Percentiles rank a stretch among this genome's conserved stretches.
These are phyloP conservation scores for Hippocampus abdominalis DNA, from an alignment of 2,113 vertebrate species.

Conservation along the genomic window DNA sequence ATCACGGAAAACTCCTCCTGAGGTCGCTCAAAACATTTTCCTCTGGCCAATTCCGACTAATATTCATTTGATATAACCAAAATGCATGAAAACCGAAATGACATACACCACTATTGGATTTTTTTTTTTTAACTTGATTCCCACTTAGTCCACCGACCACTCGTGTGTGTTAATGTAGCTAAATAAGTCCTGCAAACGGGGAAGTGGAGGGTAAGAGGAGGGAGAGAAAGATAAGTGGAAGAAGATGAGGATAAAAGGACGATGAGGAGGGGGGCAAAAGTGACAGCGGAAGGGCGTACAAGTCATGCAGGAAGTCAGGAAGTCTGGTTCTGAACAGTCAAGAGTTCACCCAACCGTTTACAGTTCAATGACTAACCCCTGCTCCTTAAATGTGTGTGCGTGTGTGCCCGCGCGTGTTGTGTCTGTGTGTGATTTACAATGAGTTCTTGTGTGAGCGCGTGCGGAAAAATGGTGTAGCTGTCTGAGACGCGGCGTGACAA, in stretches of 20 bases:
- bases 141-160: not conserved
- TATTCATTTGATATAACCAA: not conserved
- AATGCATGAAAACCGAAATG: not conserved
- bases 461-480: slow-evolving; percentile 5
- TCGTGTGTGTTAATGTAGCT: not conserved
- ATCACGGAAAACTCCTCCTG: too few species aligned
- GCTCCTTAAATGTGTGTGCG: slow-evolving; percentile 9
- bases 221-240: slow-evolving; percentile 1
- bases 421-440: slow-evolving; percentile 9
- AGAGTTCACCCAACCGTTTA: slow-evolving; percentile 50
- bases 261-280: slow-evolving; percentile 1
- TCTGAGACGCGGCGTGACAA: slow-evolving; percentile 26
- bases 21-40: too few species aligned
- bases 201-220: not conserved
- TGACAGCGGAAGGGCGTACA: slow-evolving; percentile 43
- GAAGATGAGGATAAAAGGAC: slow-evolving; percentile 14
- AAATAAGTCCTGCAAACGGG: not conserved
- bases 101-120: not conserved
- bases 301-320: slow-evolving; percentile 54
- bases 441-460: not conserved
- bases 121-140: not conserved
- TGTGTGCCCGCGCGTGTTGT: not conserved
- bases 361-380: slow-evolving; percentile 43
- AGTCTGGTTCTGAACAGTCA: slow-evolving; percentile 59
- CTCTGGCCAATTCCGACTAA: too few species aligned